Evolutionary conservation across 2,888 invertebrate genomes (phyloP), one percentile per base, ranked within the genome.

Genomic region (Oscheius sp.): DNA sequence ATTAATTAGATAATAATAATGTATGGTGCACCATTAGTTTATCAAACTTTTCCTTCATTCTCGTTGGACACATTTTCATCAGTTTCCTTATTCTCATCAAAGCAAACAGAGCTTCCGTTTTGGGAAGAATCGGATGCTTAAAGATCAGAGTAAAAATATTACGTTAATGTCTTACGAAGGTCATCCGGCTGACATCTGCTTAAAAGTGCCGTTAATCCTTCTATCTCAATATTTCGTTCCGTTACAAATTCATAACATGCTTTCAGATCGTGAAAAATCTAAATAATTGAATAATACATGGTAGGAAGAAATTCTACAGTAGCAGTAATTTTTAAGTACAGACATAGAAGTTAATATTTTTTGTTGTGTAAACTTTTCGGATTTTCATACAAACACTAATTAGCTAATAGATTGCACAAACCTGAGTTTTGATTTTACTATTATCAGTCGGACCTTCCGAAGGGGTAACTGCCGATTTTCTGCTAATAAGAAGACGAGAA

Each of bases 381-480:
- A n/a, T n/a, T n/a, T n/a, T n/a, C n/a, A n/a, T n/a, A n/a, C n/a
- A n/a, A n/a, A n/a, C n/a, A n/a, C n/a, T n/a, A n/a, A n/a, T n/a
- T n/a, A n/a, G n/a, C n/a, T n/a, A 35, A 12, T 16, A 41, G 13
- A 23, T 6, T 9, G 55, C 43, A 70, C 9, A 5, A 27, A 86
- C 76, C 74, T 87, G 87, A 21, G 63, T 70, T 27, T 84, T 79
- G 55, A 87, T 87, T 78, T 87, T 87, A 18, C 83, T 76, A 61
- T 87, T 86, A 64, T 87, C 87, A 1, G 79, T 75, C 12, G 81
- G 81, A n/a, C 73, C 69, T 3, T 73, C 78, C n/a, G 73, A 75
- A 16, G 74, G 69, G 9, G 76, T 16, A 25, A 78, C 76, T 16
- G 58, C 25, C 9, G 63, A 43, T 25, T 66, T 49, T 29, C 52